These are phyloP conservation scores for Drosophila koepferae DNA, from an alignment of 2,888 invertebrate genomes.

Conservation along the genomic window DNA sequence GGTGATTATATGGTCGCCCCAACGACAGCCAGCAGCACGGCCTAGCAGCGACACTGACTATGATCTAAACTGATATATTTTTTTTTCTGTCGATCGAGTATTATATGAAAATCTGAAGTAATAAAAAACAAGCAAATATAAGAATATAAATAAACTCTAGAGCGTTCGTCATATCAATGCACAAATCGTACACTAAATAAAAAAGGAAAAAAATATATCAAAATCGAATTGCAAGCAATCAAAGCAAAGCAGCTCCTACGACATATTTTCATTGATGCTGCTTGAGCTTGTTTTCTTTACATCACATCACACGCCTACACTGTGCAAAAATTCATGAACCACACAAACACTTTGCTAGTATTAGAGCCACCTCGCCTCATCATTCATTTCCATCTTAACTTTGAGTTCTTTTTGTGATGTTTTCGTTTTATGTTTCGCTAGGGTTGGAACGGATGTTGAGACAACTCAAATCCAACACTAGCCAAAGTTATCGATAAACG, in stretches of 20 bases:
- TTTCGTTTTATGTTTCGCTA: slow-evolving; percentile 18
- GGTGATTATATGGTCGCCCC: slow-evolving; percentile 88
- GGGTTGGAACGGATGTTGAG: slow-evolving; percentile 52
- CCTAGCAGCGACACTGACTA: slow-evolving; percentile 48
- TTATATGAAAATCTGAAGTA: slow-evolving; percentile 36
- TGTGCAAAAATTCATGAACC: slow-evolving; percentile 20
- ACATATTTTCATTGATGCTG: slow-evolving; percentile 38
- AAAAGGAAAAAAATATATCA: neutral
- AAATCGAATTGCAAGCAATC: neutral
- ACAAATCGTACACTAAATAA: slow-evolving; percentile 40
- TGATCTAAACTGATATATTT: slow-evolving; percentile 22
- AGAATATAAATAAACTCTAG: neutral
- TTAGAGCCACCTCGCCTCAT: slow-evolving; percentile 4
- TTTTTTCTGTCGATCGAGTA: slow-evolving; percentile 47
- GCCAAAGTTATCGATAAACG: slow-evolving; percentile 3
- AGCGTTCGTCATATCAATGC: slow-evolving; percentile 76
- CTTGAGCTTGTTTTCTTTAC: slow-evolving; percentile 55
- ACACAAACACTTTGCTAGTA: slow-evolving; percentile 22
- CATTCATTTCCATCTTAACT: slow-evolving; percentile 13
- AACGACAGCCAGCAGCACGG: slow-evolving; percentile 82
- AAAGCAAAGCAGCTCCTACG: slow-evolving; percentile 11
- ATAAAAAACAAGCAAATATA: neutral
- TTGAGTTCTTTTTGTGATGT: neutral
- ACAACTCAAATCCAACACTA: slow-evolving; percentile 28
- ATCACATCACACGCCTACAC: slow-evolving; percentile 51